Conservation (phyloP, 2,113 vertebrate species). For the Girardinichthys multiradiatus region DNA sequence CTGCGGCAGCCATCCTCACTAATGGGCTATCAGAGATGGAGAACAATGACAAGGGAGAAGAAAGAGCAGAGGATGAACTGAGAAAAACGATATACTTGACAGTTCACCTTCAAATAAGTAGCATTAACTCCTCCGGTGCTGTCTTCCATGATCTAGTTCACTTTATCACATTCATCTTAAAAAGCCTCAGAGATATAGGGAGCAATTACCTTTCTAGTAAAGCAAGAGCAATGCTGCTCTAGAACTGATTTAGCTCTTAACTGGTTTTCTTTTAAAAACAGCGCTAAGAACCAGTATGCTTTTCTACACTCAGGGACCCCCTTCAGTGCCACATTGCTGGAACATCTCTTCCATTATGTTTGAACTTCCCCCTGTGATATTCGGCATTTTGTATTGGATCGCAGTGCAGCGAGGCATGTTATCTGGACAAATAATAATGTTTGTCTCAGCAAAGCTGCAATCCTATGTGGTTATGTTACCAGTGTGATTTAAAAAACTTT, state of each 20-base stretch:
- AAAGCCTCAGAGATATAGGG: not conserved
- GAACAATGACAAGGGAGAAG: constrained; percentile 2
- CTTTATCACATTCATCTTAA: constrained; percentile 16
- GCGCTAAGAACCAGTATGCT: no score
- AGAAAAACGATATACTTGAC: constrained; percentile 6
- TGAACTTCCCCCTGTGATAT: no score
- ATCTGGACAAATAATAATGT: not conserved
- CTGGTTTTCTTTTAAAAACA: no score
- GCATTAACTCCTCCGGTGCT: not conserved
- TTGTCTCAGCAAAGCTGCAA: no score
- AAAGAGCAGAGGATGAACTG: not conserved
- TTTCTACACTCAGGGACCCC: no score
- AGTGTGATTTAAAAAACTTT: not conserved
- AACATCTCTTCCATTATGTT: no score
- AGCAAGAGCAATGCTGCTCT: no score
- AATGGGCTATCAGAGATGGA: constrained; percentile 58
- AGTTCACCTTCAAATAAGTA: constrained; percentile 13
- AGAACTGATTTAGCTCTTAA: no score
- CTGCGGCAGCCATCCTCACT: constrained; percentile 46
- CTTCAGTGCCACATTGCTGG: no score
- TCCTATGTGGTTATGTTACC: not conserved
- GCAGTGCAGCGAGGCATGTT: not conserved
- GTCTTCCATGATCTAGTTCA: not conserved
- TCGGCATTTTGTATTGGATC: not conserved
- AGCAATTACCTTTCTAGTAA: not conserved